Percentiles rank a stretch among this genome's conserved stretches.
phyloP scores from a whole-genome alignment of 64 coral and sea anemone genomes.

The Pachyseris speciosa region DNA sequence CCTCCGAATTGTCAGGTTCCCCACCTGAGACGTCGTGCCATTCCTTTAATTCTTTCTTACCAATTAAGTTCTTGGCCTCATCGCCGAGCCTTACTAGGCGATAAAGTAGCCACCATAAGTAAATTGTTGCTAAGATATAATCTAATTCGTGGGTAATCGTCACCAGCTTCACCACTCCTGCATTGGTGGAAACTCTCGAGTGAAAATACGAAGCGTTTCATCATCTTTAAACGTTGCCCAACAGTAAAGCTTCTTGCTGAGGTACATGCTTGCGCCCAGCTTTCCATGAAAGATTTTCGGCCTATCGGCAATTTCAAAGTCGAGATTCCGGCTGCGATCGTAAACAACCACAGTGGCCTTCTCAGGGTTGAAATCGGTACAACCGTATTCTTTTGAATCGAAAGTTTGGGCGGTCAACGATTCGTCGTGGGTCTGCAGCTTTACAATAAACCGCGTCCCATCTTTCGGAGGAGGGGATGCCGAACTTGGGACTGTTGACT shows the following conservation, averaged over 20 bases:
- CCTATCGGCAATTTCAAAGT: background rate
- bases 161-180: slow-evolving; percentile 58
- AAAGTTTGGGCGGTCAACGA: background rate
- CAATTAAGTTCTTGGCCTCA: no score
- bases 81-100: no score
- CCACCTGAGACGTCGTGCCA: no score
- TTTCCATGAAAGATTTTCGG: slow-evolving; percentile 19
- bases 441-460: slow-evolving; percentile 22
- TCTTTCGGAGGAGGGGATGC: slow-evolving; percentile 10
- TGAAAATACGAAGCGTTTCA: slow-evolving; percentile 20
- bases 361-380: background rate
- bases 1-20: no score
- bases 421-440: slow-evolving; percentile 21
- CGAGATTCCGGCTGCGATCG: slow-evolving; percentile 10
- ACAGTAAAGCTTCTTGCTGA: slow-evolving; percentile 25
- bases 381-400: background rate
- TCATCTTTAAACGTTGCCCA: slow-evolving; percentile 44
- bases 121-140: no score
- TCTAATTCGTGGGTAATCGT: no score
- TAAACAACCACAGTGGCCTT: background rate
- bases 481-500: background rate
- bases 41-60: no score
- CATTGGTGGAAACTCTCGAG: slow-evolving; percentile 23
- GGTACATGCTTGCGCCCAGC: background rate
- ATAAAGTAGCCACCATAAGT: no score